Evolutionary conservation across 2,113 vertebrate species (phyloP), one percentile per base, ranked within the genome.

Genomic region (Ginglymostoma cirratum): DNA sequence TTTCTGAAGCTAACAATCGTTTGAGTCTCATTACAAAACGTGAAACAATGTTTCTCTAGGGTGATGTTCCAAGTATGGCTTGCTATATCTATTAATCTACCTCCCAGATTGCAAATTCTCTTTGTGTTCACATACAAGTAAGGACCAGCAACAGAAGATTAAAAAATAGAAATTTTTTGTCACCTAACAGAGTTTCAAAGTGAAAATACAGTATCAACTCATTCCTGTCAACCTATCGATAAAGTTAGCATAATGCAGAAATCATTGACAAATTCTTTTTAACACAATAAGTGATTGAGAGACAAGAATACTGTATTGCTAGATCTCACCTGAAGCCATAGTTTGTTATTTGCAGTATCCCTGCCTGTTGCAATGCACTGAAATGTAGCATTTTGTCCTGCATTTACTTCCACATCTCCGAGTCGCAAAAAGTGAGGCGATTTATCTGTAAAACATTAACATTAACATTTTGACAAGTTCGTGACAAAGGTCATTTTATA

Each of bases 401-500:
- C 99, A n/a, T 99, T 99, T 96, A 99, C 99, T 98, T 99, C 99
- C 95, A 99, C 99, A 19, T 99, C 99, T 45, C 99, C 99, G 85
- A 99, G 98, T 94, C 99, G 98, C 97, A 99, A 98, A 96, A 99
- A 99, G 98, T 99, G 99, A 97, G 99, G 99, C 72, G 99, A 99
- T 97, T 99, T 99, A 98, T 99, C 99, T 99, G 96, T 95, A 96
- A 96, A 95, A 95, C 45, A 95, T 42, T 45, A 94, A 95, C 67
- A 48, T 48, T 48, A 3, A 95, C 67, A 48, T 48, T 48, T 2
- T 76, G 94, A 95, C 69, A 95, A 48, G 38, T 95, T 70, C 24
- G 48, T 52, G 94, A 48, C 45, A 95, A 95, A 48, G 42, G 93
- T 95, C 24, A 24, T 34, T 17, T 95, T 23, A 72, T 45, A 72